phyloP scores from a whole-genome alignment of 1,140 invertebrate species.

The Thaumatotibia leucotreta region DNA sequence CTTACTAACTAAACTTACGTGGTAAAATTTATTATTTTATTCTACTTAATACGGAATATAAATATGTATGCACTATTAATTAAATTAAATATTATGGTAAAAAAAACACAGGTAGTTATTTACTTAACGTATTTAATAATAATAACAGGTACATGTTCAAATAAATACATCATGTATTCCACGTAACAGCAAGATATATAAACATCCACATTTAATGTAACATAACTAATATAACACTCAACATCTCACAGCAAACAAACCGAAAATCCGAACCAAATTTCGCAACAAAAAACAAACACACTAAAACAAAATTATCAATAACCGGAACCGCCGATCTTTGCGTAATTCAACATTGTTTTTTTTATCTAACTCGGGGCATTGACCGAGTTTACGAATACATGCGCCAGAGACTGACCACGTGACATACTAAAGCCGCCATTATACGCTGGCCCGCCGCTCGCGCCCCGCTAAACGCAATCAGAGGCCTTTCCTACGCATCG shows the following conservation, averaged over 20 bases:
- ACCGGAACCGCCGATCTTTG: slow-evolving; percentile 54
- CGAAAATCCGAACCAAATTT: not conserved
- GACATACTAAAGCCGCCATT: slow-evolving; percentile 54
- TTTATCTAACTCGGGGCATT: slow-evolving; percentile 73
- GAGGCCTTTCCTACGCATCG: slow-evolving; percentile 1
- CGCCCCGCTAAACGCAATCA: not conserved
- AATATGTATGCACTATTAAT: not conserved
- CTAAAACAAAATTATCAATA: slow-evolving; percentile 25
- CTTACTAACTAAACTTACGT: too few relatives aligned
- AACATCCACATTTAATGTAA: too few relatives aligned
- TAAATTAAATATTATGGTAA: not conserved
- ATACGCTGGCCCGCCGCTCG: slow-evolving; percentile 23
- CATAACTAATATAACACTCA: too few relatives aligned
- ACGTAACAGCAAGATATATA: too few relatives aligned
- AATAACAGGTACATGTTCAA: too few relatives aligned
- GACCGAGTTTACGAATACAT: slow-evolving; percentile 71
- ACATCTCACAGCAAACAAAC: not conserved
- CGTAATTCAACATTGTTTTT: slow-evolving; percentile 57
- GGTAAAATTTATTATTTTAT: too few relatives aligned
- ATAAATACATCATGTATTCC: not conserved
- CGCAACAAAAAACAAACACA: slow-evolving; percentile 1
- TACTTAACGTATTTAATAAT: not conserved
- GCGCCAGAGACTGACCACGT: slow-evolving; percentile 69
- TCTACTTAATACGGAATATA: too few relatives aligned
- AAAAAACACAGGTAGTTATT: not conserved